These are phyloP conservation scores for Chironomus tepperi DNA, from an alignment of 1,140 invertebrate genomes.

Conservation along the genomic window DNA sequence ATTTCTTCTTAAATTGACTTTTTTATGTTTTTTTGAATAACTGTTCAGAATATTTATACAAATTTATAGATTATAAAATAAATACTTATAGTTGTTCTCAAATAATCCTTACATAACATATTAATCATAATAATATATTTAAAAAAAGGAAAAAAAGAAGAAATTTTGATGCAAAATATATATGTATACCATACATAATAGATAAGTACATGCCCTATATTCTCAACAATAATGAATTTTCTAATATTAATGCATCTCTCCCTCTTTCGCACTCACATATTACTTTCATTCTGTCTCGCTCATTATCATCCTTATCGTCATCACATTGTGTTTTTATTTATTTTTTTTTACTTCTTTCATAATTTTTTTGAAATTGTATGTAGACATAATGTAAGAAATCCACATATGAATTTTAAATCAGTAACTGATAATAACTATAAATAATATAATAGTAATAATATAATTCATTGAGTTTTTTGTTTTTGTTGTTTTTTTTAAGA, in stretches of 20 bases:
- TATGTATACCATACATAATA: background rate
- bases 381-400: too few species aligned
- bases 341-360: too few species aligned
- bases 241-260: background rate
- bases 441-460: too few species aligned
- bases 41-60: background rate
- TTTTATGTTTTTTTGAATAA: background rate
- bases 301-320: background rate
- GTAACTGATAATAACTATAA: too few species aligned
- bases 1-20: background rate
- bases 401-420: too few species aligned
- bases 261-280: background rate
- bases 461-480: too few species aligned
- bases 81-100: constrained; percentile 9
- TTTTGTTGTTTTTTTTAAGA: too few species aligned
- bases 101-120: background rate
- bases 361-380: too few species aligned
- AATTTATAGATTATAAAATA: background rate
- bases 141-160: background rate
- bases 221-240: background rate
- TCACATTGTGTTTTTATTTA: background rate
- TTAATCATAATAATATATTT: background rate
- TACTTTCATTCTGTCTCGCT: background rate
- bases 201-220: background rate
- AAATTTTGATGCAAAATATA: constrained; percentile 10